These are phyloP conservation scores for Tachypleus tridentatus DNA, from an alignment of 1,140 invertebrate genomes.

Conservation along the genomic window DNA sequence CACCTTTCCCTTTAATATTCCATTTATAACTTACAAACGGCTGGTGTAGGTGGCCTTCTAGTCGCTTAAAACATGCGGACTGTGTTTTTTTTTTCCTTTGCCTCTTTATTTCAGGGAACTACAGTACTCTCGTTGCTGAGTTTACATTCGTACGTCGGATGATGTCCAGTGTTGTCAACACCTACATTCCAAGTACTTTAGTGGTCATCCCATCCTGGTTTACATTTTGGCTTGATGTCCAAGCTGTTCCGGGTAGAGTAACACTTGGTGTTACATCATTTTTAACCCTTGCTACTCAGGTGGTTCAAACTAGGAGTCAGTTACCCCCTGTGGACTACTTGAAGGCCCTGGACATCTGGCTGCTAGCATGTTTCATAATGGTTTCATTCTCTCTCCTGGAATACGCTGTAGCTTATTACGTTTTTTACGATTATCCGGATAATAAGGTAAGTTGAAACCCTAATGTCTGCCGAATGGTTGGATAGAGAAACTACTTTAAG, in stretches of 20 bases:
- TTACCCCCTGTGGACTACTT: conserved; percentile 21
- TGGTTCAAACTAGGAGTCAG: conserved; percentile 9
- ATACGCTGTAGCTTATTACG: conserved; percentile 32
- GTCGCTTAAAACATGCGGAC: too few species aligned
- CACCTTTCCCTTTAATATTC: too few species aligned
- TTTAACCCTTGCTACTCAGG: conserved; percentile 14
- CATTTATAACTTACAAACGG: too few species aligned
- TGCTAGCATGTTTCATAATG: conserved; percentile 31
- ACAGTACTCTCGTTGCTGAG: conserved; percentile 14
- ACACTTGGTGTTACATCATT: conserved; percentile 23
- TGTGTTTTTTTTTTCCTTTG: too few species aligned
- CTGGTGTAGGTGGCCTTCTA: too few species aligned
- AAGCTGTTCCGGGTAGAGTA: conserved; percentile 33
- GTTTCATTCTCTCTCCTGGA: conserved; percentile 34
- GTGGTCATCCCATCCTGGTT: conserved; percentile 25
- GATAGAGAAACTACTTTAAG: too few species aligned
- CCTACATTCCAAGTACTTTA: conserved; percentile 20
- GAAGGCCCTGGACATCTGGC: conserved; percentile 28
- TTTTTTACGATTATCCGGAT: too few species aligned
- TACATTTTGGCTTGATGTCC: conserved; percentile 33
- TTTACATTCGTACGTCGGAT: conserved; percentile 21
- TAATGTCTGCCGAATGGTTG: too few species aligned
- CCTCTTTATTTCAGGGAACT: too few species aligned
- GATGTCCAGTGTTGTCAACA: conserved; percentile 21
- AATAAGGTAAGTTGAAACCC: too few species aligned